These are phyloP conservation scores for Sparus aurata DNA, from an alignment of 2,797 vertebrate genomes.

Conservation along the genomic window DNA sequence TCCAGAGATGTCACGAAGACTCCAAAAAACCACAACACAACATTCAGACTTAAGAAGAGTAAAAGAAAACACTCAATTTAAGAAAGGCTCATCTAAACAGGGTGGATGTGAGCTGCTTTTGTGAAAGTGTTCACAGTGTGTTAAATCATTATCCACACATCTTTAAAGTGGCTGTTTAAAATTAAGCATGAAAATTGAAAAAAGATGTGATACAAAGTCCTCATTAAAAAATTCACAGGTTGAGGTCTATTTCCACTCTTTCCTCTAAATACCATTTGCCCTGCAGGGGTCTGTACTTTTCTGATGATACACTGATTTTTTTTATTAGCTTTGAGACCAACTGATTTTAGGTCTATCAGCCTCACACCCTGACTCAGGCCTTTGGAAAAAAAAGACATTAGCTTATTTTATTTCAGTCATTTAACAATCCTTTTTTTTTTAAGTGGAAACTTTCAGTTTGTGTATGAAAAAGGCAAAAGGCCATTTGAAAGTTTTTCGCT, in stretches of 20 bases:
- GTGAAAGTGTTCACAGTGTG: not conserved
- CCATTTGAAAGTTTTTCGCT: not conserved
- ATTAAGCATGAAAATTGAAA: not conserved
- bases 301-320: not conserved
- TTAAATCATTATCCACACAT: not conserved
- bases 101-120: not conserved
- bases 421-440: not conserved
- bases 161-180: not conserved
- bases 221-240: not conserved
- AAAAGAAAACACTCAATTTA: no score
- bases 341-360: not conserved
- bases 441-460: not conserved
- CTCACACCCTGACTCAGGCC: not conserved
- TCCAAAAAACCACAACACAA: not conserved
- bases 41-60: not conserved
- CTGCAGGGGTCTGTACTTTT: not conserved
- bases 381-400: not conserved
- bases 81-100: not conserved
- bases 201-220: not conserved
- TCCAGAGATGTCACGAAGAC: no score
- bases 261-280: not conserved
- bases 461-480: constrained; percentile 4
- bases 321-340: not conserved
- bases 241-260: not conserved
- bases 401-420: not conserved